These are phyloP conservation scores for Enteromius trimaculatus DNA, from an alignment of 2,797 vertebrate species.

Conservation along the genomic window DNA sequence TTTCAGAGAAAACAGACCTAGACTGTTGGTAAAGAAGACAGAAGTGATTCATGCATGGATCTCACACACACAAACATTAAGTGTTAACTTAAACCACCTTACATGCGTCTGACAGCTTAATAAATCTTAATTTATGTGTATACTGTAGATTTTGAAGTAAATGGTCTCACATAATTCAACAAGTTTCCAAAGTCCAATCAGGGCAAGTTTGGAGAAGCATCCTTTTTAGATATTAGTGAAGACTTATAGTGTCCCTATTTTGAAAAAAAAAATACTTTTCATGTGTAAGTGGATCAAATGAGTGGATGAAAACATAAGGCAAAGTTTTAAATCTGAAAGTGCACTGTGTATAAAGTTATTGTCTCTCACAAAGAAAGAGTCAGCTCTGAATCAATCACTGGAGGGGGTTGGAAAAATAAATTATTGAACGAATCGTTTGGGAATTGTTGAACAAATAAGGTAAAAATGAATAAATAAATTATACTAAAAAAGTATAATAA, in stretches of 20 bases:
- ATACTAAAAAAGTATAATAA: too few relatives aligned
- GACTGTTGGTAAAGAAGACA: slow-evolving; percentile 57
- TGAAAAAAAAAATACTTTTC: too few relatives aligned
- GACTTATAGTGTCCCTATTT: not conserved
- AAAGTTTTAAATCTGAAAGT: too few relatives aligned
- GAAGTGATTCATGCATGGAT: slow-evolving; percentile 60
- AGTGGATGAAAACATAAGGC: too few relatives aligned
- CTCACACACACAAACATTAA: slow-evolving; percentile 26
- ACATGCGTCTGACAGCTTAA: slow-evolving; percentile 37
- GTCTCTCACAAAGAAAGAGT: too few relatives aligned
- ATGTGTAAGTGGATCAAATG: too few relatives aligned
- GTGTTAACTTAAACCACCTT: slow-evolving; percentile 25
- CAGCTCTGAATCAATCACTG: too few relatives aligned
- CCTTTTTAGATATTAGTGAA: not conserved
- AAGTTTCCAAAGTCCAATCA: slow-evolving; percentile 24
- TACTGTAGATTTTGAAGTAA: slow-evolving; percentile 3
- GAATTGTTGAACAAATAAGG: too few relatives aligned
- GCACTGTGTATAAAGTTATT: too few relatives aligned
- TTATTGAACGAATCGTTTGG: too few relatives aligned
- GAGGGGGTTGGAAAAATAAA: too few relatives aligned
- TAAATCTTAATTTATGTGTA: slow-evolving; percentile 31
- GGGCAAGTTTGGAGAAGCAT: not conserved
- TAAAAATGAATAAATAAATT: too few relatives aligned
- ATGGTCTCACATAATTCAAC: slow-evolving; percentile 30
- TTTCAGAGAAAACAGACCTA: slow-evolving; percentile 70